Evolutionary conservation across 53 echinoderm and acorn worm genomes (phyloP).

Genomic region (Echinometra lucunter): DNA sequence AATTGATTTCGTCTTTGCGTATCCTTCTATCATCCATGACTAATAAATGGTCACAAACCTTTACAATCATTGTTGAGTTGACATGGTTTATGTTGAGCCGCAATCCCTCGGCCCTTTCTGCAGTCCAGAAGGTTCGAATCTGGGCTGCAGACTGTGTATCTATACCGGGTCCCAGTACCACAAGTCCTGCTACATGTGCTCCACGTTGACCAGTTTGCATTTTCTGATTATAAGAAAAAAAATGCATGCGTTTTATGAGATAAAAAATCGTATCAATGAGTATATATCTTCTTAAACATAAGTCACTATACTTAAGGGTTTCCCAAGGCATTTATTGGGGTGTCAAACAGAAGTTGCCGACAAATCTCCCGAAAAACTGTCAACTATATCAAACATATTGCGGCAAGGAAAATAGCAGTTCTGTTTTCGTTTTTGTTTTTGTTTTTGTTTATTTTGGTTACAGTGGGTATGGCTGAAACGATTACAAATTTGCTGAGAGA

Average conservation of each 20-base stretch:
- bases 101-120: conserved; percentile 78
- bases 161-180: conserved; percentile 90
- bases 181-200: conserved; percentile 92
- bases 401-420: too few relatives aligned
- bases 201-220: conserved; percentile 92
- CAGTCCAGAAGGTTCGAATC: conserved; percentile 82
- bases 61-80: conserved; percentile 71
- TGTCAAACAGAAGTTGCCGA: too few relatives aligned
- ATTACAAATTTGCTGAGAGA: too few relatives aligned
- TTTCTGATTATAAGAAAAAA: conserved; percentile 34
- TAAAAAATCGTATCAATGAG: background rate
- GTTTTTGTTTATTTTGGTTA: too few relatives aligned
- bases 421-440: too few relatives aligned
- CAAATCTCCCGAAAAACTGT: too few relatives aligned
- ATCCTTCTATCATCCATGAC: too few relatives aligned
- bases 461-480: too few relatives aligned
- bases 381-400: too few relatives aligned
- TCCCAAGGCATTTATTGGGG: too few relatives aligned
- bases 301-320: too few relatives aligned
- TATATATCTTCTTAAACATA: too few relatives aligned
- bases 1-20: background rate
- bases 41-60: conserved; percentile 60
- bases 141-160: conserved; percentile 80
- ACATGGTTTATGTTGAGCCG: conserved; percentile 81
- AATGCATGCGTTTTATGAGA: background rate